Evolutionary conservation across 1,140 invertebrate species (phyloP).

Genomic region (Armadillidium nasatum): DNA sequence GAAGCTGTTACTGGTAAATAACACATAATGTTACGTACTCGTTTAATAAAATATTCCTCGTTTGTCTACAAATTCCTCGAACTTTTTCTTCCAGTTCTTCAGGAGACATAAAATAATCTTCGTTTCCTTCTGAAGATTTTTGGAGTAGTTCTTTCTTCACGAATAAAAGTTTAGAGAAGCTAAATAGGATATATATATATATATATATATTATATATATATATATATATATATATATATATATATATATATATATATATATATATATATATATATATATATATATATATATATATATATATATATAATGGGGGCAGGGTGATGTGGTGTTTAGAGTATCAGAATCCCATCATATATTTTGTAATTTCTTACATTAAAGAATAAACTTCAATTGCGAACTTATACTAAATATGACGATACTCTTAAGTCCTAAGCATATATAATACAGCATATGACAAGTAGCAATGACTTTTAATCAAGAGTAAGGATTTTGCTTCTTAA

Average conservation of each 20-base stretch:
- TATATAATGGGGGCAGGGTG: not conserved
- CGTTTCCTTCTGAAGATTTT: constrained; percentile 48
- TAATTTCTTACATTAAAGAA: no score
- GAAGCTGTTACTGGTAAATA: constrained; percentile 8
- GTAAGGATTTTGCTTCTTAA: no score
- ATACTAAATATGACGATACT: no score
- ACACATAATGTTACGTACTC: constrained; percentile 46
- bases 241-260: constrained; percentile 24
- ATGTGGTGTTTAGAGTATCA: no score
- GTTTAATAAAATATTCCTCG: constrained; percentile 52
- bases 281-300: constrained; percentile 18
- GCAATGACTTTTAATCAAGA: no score
- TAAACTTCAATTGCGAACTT: no score
- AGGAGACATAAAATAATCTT: constrained; percentile 60
- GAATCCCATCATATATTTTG: no score
- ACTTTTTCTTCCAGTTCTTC: constrained; percentile 58
- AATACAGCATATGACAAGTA: no score
- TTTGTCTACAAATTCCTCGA: constrained; percentile 55
- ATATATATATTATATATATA: constrained; percentile 11
- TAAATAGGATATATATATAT: not conserved
- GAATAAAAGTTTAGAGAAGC: not conserved
- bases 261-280: constrained; percentile 13
- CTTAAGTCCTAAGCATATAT: no score
- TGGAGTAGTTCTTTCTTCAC: constrained; percentile 45
- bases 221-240: constrained; percentile 22